Conservation (phyloP, 2,113 vertebrate species). For the Chitala chitala region DNA sequence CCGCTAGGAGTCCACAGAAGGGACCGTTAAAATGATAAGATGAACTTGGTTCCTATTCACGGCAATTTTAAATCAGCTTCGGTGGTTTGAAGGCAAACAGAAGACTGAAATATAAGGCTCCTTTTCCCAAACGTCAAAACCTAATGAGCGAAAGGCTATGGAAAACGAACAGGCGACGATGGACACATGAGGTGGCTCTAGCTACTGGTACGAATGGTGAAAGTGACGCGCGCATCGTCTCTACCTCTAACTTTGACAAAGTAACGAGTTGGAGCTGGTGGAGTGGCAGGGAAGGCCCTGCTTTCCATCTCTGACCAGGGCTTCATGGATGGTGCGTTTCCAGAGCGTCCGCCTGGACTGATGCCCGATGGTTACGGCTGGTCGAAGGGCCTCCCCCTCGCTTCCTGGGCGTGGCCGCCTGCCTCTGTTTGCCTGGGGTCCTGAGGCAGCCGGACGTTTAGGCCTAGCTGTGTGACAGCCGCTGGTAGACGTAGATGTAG, state of each 20-base stretch:
- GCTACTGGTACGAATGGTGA: background rate
- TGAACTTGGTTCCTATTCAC: background rate
- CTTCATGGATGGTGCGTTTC: background rate
- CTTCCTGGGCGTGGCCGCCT: background rate
- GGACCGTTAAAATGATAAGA: background rate
- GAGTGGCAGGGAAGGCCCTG: background rate
- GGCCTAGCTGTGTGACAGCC: slow-evolving; percentile 80
- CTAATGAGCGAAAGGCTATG: slow-evolving; percentile 51
- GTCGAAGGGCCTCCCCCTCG: background rate
- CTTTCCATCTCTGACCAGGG: background rate
- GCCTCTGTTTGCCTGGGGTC: slow-evolving; percentile 52
- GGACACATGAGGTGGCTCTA: background rate
- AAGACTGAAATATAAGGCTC: slow-evolving; percentile 37
- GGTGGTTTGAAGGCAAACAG: background rate
- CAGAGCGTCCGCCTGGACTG: background rate
- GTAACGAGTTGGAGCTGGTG: background rate
- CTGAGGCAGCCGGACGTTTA: slow-evolving; percentile 52
- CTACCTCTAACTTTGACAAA: background rate
- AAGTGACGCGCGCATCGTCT: slow-evolving; percentile 5
- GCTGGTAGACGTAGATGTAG: slow-evolving; percentile 96
- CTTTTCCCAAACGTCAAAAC: slow-evolving; percentile 41
- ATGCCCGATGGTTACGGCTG: background rate
- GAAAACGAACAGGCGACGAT: slow-evolving; percentile 31
- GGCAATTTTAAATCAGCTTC: background rate
- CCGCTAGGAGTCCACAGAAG: background rate